Conservation (phyloP, 1,140 invertebrate genomes). For the Lasaia peninsularis region DNA sequence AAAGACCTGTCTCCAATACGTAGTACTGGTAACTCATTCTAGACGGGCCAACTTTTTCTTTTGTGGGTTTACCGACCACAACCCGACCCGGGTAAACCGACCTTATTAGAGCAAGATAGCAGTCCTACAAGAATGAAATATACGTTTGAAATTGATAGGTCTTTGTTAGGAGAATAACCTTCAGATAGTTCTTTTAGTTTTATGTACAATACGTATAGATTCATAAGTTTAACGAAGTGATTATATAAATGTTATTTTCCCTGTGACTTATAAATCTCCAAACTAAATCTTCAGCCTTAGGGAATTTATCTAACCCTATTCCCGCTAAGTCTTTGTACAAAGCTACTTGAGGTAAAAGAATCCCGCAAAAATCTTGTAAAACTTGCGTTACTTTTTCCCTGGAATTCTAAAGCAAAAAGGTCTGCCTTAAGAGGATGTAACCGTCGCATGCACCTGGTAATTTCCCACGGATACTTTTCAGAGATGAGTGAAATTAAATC, state of each 20-base stretch:
- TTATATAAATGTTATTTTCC: neutral
- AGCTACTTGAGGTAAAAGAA: slow-evolving; percentile 20
- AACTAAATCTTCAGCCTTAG: neutral
- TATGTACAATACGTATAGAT: no score
- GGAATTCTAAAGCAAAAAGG: slow-evolving; percentile 42
- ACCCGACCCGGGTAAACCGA: no score
- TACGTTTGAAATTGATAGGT: no score
- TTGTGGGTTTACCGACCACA: no score
- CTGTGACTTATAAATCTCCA: neutral
- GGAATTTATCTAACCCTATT: slow-evolving; percentile 13
- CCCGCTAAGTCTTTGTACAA: slow-evolving; percentile 15
- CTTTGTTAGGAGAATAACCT: no score
- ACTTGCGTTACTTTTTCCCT: slow-evolving; percentile 36
- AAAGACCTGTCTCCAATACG: no score
- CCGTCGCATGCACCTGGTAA: slow-evolving; percentile 32
- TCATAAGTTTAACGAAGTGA: no score
- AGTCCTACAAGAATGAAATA: no score
- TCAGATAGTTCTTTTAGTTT: no score
- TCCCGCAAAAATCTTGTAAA: slow-evolving; percentile 29
- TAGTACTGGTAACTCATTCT: no score
- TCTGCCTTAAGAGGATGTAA: slow-evolving; percentile 26
- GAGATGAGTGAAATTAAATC: slow-evolving; percentile 36
- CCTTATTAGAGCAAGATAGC: no score
- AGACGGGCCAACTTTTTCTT: no score
- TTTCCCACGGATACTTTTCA: slow-evolving; percentile 39